Base-by-base conservation (phyloP, 35 echinoderm and acorn worm species). In the Lytechinus pictus region DNA sequence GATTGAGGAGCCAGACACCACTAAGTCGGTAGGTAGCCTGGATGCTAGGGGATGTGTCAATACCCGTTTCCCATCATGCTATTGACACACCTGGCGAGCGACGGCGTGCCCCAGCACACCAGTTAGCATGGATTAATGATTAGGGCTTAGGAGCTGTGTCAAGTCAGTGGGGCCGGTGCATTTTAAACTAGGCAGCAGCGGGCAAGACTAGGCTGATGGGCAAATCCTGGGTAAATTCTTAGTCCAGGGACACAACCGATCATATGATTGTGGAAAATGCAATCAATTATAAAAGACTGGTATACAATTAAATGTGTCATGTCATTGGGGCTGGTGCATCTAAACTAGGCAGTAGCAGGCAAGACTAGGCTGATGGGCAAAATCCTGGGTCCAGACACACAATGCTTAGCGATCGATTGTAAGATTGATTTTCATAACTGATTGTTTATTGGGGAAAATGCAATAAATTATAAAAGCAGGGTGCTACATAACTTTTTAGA, bases 61-160 rank as follows among this genome's bases (percentile, higher is more conserved):
- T 90, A 90, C 88, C 52, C 88, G 66, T n/a, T 79, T 79, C 28
- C 28, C 88, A 90, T 54, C 88, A 14, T 90, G 88, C 10, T 90
- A 90, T 90, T 90, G 28, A 90, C 88, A 90, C 88, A 90, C 88
- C 88, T 90, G 88, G 88, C 16, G 52, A 79, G 66, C 19, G 5
- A 1, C 88, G 88, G 28, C 52, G 88, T 90, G 88, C 52, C 13
- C n/a, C 66, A 11, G 88, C 88, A 90, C 88, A 54, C 52, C 52
- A 54, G 88, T 90, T 54, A 8, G 88, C 28, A 90, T 90, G 88
- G 88, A 90, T 90, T 90, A 90, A 54, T 33, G 88, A 90, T 54
- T 90, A 33, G 88, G 21, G 66, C 21, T 79, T 79, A 24, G 66
- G 19, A 79, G 66, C 66, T 79, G 21, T 79, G 66, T 79, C 66